phyloP scores from a whole-genome alignment of 2,797 vertebrate species.

The Notolabrus celidotus region DNA sequence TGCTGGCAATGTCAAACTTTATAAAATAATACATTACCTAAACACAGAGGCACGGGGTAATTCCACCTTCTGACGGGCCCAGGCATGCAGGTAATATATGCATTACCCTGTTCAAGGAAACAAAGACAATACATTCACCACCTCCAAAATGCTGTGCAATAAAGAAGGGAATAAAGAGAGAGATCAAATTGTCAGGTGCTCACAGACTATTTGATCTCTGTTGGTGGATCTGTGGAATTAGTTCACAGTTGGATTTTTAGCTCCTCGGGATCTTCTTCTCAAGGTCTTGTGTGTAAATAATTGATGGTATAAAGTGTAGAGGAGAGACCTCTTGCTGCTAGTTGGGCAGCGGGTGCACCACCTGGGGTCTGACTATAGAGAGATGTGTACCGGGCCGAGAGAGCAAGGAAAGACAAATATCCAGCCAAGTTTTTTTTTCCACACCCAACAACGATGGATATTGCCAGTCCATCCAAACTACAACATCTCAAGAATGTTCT shows the following conservation, averaged over 20 bases:
- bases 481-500: slow-evolving; percentile 23
- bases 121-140: slow-evolving; percentile 46
- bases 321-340: slow-evolving; percentile 24
- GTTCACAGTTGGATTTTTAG: slow-evolving; percentile 33
- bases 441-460: background rate
- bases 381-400: slow-evolving; percentile 22
- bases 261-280: slow-evolving; percentile 36
- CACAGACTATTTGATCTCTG: slow-evolving; percentile 12
- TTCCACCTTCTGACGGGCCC: slow-evolving; percentile 99
- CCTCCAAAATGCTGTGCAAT: slow-evolving; percentile 20
- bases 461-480: slow-evolving; percentile 3
- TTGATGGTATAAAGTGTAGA: slow-evolving; percentile 46
- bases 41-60: slow-evolving; percentile 95
- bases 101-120: slow-evolving; percentile 89
- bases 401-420: slow-evolving; percentile 38
- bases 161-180: slow-evolving; percentile 20
- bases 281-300: slow-evolving; percentile 53
- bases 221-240: slow-evolving; percentile 37
- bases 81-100: slow-evolving; percentile 99
- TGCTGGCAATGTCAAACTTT: slow-evolving; percentile 17
- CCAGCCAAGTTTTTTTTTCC: slow-evolving; percentile 1
- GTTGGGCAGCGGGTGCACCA: slow-evolving; percentile 24
- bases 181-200: slow-evolving; percentile 37
- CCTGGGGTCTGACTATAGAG: slow-evolving; percentile 33
- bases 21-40: slow-evolving; percentile 86